Base-by-base conservation (phyloP, 2,888 invertebrate species). In the Chaetoderma sp. region DNA sequence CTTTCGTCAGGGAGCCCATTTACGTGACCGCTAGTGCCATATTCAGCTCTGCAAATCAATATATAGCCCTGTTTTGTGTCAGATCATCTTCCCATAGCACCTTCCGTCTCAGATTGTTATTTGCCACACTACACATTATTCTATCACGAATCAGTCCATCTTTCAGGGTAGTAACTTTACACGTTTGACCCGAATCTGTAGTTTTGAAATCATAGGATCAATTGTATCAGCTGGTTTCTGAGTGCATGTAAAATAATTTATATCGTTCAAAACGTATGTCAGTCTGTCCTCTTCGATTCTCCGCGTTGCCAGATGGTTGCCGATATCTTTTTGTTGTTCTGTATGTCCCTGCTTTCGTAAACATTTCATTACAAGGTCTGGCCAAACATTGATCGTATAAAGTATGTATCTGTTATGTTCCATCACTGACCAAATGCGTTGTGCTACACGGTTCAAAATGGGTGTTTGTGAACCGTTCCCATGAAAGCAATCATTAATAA, bases 261-360 rank as follows among this genome's bases (percentile, higher is more conserved):
- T 72, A 66, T 56, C 72, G 44, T 36, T 69, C 67, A 54, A 44
- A 67, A 13, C 63, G 60, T 21, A 59, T 44, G n/a, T n/a, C n/a
- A n/a, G n/a, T n/a, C n/a, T n/a, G n/a, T n/a, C n/a, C n/a, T n/a
- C n/a, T n/a, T n/a, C n/a, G n/a, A n/a, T n/a, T n/a, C n/a, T n/a
- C n/a, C n/a, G n/a, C n/a, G n/a, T n/a, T n/a, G n/a, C n/a, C n/a
- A n/a, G n/a, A n/a, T n/a, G n/a, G n/a, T n/a, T n/a, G n/a, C n/a
- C n/a, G n/a, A n/a, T n/a, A n/a, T n/a, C n/a, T n/a, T n/a, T n/a
- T n/a, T n/a, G n/a, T n/a, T n/a, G n/a, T n/a, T n/a, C n/a, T n/a
- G n/a, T n/a, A n/a, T n/a, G n/a, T n/a, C n/a, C n/a, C n/a, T n/a
- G n/a, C n/a, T n/a, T n/a, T n/a, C n/a, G n/a, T n/a, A n/a, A n/a